Evolutionary conservation across 2,888 invertebrate genomes (phyloP), one percentile per base, ranked within the genome.

Genomic region (Sinhomidia bicolor): DNA sequence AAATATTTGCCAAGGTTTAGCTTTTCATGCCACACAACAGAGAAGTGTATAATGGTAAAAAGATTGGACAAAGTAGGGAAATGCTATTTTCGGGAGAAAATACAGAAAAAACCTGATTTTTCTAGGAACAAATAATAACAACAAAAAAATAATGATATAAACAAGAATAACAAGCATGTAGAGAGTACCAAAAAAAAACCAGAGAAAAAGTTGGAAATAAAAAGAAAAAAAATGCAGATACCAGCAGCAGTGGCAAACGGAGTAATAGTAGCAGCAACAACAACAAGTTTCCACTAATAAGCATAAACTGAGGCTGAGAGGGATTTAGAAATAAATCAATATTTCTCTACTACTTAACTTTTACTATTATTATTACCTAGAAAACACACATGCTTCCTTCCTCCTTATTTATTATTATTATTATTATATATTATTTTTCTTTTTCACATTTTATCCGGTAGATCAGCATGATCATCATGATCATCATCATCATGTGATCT

Each of bases 291-390:
- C 36, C 36, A 36, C 10, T 41, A 71, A 71, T 71, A 71, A 71
- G 68, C 68, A 41, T 41, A 71, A 41, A 44, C 20, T 41, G 68
- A 71, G 17, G 68, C 41, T 41, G 68, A 20, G 23, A 47, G 68
- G 68, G 68, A 71, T 71, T 71, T 71, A 20, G 68, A n/a, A 41
- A 71, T 41, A 41, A 71, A 71, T 71, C 68, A 41, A 71, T 71
- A 71, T 71, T 36, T 65, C 32, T 6, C 3, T 6, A 10, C 9
- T 12, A 36, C n/a, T n/a, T n/a, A n/a, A n/a, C n/a, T n/a, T n/a
- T n/a, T 12, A 12, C 20, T 44, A 20, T 71, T 71, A 71, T 71
- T 36, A 57, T 57, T 57, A 57, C 57, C 1, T 1, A 20, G 57
- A 57, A 10, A 57, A 20, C 7, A 62, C 29, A 29, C 20, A 57